Evolutionary conservation across 2,113 vertebrate genomes (phyloP).

Genomic region (Grantiella picta): DNA sequence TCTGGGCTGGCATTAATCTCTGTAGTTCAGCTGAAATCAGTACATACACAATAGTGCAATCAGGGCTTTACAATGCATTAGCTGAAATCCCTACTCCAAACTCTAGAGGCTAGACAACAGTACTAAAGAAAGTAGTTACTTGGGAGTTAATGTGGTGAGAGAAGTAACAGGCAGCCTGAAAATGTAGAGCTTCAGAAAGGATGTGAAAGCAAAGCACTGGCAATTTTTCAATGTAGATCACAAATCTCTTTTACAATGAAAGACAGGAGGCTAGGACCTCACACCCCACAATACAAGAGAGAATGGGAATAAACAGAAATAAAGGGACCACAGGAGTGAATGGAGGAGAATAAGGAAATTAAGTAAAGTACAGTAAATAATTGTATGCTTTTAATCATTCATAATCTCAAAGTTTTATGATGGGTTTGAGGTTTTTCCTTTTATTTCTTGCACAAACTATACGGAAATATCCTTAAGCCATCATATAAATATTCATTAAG

Average conservation of each 20-base stretch:
- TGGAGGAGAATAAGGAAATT: not conserved
- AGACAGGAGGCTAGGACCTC: not conserved
- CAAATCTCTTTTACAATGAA: not conserved
- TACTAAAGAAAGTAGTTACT: not conserved
- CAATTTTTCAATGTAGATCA: not conserved
- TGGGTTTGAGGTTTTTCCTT: not conserved
- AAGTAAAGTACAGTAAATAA: not conserved
- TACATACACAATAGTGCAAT: not conserved
- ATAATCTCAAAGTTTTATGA: not conserved
- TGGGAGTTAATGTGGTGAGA: not conserved
- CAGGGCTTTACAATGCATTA: not conserved
- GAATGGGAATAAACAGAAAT: not conserved
- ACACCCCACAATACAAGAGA: not conserved
- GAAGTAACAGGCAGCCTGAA: not conserved
- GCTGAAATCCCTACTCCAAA: not conserved
- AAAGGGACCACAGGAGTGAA: not conserved
- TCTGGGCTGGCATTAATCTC: not conserved
- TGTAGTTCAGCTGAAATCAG: not conserved
- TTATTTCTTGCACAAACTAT: not conserved
- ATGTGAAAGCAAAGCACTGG: not conserved
- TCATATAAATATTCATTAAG: not conserved
- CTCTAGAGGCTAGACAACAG: not conserved
- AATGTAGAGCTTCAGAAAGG: not conserved
- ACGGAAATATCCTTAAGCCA: not conserved
- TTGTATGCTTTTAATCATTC: not conserved